Evolutionary conservation across 2,113 vertebrate genomes (phyloP), one percentile per base, ranked within the genome.

Genomic region (Corythaeola cristata): DNA sequence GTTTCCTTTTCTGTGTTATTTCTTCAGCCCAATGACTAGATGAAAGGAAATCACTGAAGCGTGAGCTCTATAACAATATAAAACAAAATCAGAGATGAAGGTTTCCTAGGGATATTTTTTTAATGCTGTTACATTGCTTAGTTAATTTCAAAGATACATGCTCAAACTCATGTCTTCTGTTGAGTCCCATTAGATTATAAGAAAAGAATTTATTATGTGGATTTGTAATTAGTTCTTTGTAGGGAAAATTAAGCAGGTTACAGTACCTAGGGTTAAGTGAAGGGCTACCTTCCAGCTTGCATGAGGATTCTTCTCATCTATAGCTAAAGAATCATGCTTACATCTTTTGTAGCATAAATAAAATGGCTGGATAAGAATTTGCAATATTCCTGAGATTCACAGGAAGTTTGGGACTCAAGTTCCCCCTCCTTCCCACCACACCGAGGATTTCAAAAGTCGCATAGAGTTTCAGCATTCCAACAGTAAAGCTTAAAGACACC

Each of bases 141-240:
- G 96, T 91, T 97, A 97, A 97, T 98, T 98, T 98, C 96, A 96
- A 95, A 98, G 98, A 95, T 97, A 97, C 97, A 96, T 52, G 88
- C 85, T 95, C 93, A 89, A 78, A 81, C 35, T 71, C 90, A 53
- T 96, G 93, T 97, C 97, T 94, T 91, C 73, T 96, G 93, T 95
- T 96, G 89, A 96, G 94, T 90, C 81, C 80, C 2, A 24, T 80
- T 95, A 95, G 75, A 81, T 88, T 59, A 52, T 26, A 91, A 82
- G 71, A 75, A 95, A 95, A 97, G 58, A 97, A 97, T 98, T 98
- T 98, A 88, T 98, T 96, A 98, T 98, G 98, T 89, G 98, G 97
- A 98, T 98, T 96, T 96, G 89, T 98, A 98, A 99, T 98, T 98
- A 98, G 97, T 97, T 98, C 96, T 97, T 98, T 97, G 95, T 98